Conservation (phyloP, 2,797 vertebrate genomes). For the Clarias fuscus region DNA sequence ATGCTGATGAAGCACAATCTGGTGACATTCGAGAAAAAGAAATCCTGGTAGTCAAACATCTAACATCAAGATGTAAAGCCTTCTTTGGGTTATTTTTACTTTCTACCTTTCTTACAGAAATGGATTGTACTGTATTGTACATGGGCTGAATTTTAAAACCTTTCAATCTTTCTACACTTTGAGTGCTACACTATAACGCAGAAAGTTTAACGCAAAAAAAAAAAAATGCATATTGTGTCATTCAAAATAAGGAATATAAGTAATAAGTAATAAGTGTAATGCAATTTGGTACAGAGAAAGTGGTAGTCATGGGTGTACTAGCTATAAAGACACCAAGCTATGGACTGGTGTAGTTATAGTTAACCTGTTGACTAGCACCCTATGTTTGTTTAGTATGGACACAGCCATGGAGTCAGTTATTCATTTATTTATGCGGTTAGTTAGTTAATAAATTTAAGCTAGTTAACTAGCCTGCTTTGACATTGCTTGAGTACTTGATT, state of each 20-base stretch:
- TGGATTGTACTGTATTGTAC: background rate
- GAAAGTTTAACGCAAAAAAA: too few relatives aligned
- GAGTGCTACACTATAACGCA: background rate
- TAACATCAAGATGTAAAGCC: background rate
- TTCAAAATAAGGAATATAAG: background rate
- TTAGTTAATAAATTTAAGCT: background rate
- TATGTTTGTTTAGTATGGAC: background rate
- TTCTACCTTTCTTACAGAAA: background rate
- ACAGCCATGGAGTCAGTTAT: background rate
- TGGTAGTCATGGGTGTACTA: background rate
- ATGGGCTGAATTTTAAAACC: background rate
- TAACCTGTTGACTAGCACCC: background rate
- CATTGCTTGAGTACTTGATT: background rate
- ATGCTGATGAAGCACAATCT: slow-evolving; percentile 13
- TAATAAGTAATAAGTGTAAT: too few relatives aligned
- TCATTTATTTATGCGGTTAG: background rate
- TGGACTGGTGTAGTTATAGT: background rate
- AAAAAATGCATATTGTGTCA: background rate
- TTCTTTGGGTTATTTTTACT: background rate
- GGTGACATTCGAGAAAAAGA: background rate
- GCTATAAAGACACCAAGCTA: background rate
- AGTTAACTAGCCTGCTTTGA: background rate
- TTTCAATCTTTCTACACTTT: background rate
- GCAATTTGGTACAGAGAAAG: background rate
- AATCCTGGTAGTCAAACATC: background rate